phyloP scores from a whole-genome alignment of 2,113 vertebrate genomes.

The Phoenicopterus ruber region DNA sequence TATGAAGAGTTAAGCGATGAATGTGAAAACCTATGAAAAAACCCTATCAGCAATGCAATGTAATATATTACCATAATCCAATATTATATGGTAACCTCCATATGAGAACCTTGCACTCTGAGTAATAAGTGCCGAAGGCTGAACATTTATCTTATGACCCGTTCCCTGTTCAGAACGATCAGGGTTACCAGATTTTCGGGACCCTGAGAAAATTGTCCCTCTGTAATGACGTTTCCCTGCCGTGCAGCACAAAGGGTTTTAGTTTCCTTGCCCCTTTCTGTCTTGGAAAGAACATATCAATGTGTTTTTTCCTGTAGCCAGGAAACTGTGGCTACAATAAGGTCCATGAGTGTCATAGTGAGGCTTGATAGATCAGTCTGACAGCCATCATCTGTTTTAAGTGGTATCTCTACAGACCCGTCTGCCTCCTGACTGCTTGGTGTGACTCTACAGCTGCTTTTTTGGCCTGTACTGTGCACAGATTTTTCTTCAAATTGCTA shows the following conservation, averaged over 20 bases:
- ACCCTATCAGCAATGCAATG: neutral
- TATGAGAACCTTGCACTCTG: slow-evolving; percentile 24
- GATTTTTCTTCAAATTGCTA: neutral
- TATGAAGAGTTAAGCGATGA: neutral
- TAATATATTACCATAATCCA: slow-evolving; percentile 2
- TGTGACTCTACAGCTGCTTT: neutral
- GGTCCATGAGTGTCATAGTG: neutral
- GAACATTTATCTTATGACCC: slow-evolving; percentile 30
- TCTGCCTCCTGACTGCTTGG: neutral
- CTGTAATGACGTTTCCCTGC: neutral
- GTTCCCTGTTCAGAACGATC: neutral
- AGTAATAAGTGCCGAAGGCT: slow-evolving; percentile 17
- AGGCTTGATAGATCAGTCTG: neutral
- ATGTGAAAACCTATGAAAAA: neutral
- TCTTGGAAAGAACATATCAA: neutral
- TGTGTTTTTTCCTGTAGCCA: neutral
- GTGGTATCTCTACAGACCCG: neutral
- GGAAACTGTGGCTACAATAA: neutral
- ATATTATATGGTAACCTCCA: neutral
- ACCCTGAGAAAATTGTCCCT: neutral
- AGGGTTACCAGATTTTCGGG: neutral
- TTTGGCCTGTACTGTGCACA: neutral
- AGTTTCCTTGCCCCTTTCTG: neutral
- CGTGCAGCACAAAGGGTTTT: neutral
- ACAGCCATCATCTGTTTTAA: neutral